Evolutionary conservation across 2,888 invertebrate species (phyloP), one percentile per base, ranked within the genome.

Genomic region (Cheilosia variabilis): DNA sequence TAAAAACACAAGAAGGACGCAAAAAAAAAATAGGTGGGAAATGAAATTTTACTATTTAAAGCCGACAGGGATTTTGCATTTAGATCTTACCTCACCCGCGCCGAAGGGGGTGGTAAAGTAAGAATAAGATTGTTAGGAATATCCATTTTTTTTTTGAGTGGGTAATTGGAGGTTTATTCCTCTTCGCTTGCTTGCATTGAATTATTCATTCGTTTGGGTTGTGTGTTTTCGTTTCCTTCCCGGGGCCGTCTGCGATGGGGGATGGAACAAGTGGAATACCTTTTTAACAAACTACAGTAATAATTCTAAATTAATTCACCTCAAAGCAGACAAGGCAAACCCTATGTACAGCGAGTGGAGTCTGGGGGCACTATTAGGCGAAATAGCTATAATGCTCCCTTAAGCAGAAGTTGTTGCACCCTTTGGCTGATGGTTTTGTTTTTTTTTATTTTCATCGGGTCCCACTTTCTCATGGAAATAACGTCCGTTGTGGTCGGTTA

Each of bases 401-500:
- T 71, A 72, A 72, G 62, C 52, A 72, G 34, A 81, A 86, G 63
- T 81, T 81, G 80, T 80, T 75, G 73, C 69, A 79, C 80, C 65
- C 76, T 60, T 86, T 58, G 52, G 4, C 27, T 58, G n/a, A n/a
- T n/a, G 52, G 5, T 41, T 19, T 52, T 43, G 34, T 45, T 31
- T 9, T 9, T 2, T n/a, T 34, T 27, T n/a, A n/a, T 52, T 52
- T 41, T 27, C n/a, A 19, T 24, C n/a, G 17, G 43, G 43, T 53
- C 50, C n/a, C 27, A n/a, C 55, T 22, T 2, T 31, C 31, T 55
- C 43, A 45, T 63, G 63, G 43, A 71, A 62, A 71, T 77, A 52
- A 62, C 66, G 81, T 77, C 86, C 90, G 90, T 89, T 90, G 91
- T 90, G 91, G 91, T 91, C 90, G 90, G 90, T 91, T 91, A 91